Percentiles rank a stretch among this genome's conserved stretches.
Evolutionary conservation across 2,113 vertebrate genomes (phyloP).

Genomic region (Cephalopholis sonnerati): DNA sequence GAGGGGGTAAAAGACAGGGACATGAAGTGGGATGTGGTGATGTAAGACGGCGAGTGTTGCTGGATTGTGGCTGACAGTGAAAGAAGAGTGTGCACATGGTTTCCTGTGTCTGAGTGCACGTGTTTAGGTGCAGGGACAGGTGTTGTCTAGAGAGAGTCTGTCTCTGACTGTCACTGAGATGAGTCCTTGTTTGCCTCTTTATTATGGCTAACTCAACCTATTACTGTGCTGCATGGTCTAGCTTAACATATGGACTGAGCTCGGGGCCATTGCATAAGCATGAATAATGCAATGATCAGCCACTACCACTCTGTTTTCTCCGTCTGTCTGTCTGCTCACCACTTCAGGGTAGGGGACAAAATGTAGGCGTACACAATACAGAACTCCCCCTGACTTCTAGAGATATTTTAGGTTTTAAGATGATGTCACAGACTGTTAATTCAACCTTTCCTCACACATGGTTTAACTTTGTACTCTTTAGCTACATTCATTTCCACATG

Average conservation of each 20-base stretch:
- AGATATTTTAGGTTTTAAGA: background rate
- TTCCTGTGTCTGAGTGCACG: slow-evolving; percentile 25
- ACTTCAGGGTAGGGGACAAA: slow-evolving; percentile 43
- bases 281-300: slow-evolving; percentile 77
- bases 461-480: no score
- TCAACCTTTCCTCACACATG: background rate
- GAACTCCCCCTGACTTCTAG: slow-evolving; percentile 1
- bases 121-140: slow-evolving; percentile 5
- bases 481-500: no score
- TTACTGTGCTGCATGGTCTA: slow-evolving; percentile 5
- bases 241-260: slow-evolving; percentile 58
- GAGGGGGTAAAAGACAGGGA: background rate
- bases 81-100: background rate
- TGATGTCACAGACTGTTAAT: background rate
- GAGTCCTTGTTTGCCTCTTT: background rate
- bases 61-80: slow-evolving; percentile 38
- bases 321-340: slow-evolving; percentile 44
- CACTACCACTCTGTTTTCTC: slow-evolving; percentile 39
- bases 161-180: slow-evolving; percentile 4
- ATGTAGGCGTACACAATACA: background rate
- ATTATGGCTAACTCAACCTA: slow-evolving; percentile 17
- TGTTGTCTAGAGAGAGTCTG: background rate
- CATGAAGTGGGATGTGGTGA: slow-evolving; percentile 60
- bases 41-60: slow-evolving; percentile 24
- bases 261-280: slow-evolving; percentile 61